Conservation (phyloP, 2,113 vertebrate genomes). For the Malaclemys terrapin region DNA sequence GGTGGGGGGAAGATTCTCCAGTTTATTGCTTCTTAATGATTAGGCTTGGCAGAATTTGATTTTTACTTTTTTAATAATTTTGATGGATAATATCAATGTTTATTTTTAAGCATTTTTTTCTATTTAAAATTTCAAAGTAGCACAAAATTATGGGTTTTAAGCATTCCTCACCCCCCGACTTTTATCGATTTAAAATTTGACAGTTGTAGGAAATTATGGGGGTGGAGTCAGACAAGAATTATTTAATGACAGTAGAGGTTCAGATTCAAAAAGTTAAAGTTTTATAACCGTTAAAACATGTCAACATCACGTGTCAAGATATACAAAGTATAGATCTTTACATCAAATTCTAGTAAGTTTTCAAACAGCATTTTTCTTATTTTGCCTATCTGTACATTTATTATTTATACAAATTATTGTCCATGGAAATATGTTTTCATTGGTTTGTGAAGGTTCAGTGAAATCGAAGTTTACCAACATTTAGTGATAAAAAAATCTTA, state of each 20-base stretch:
- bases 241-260: not conserved
- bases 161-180: not conserved
- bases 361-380: not conserved
- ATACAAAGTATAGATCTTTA: not conserved
- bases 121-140: not conserved
- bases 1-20: not conserved
- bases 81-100: not conserved
- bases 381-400: not conserved
- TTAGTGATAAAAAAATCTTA: not conserved
- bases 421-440: not conserved
- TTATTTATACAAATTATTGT: not conserved
- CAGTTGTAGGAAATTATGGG: not conserved
- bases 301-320: not conserved
- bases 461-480: not conserved
- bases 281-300: not conserved
- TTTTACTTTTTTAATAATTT: not conserved
- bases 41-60: not conserved
- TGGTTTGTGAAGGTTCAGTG: not conserved
- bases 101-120: not conserved
- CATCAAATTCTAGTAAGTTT: not conserved
- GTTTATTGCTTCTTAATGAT: not conserved
- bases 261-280: not conserved
- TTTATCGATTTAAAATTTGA: not conserved
- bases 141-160: not conserved
- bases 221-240: not conserved